A percentile compares a stretch with the other conserved stretches of the same genome.
These are phyloP conservation scores for Palythoa heliodiscus DNA, from an alignment of 92 coral and sea anemone species.

Conservation along the genomic window DNA sequence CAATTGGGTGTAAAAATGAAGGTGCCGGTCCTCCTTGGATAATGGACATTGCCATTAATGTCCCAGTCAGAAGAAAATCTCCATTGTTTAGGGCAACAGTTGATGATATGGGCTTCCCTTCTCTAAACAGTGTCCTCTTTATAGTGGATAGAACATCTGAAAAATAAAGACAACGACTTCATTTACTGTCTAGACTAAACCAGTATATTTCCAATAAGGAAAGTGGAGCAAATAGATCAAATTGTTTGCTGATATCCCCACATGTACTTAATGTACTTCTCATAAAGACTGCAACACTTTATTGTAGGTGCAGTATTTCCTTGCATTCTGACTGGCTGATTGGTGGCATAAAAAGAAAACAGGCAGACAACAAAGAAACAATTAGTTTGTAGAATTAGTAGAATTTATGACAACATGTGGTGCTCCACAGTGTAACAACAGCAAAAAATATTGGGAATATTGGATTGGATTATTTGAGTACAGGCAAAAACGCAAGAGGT, in stretches of 20 bases:
- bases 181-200: slow-evolving; percentile 28
- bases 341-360: slow-evolving; percentile 27
- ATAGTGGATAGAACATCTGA: slow-evolving; percentile 24
- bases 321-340: slow-evolving; percentile 34
- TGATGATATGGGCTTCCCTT: slow-evolving; percentile 35
- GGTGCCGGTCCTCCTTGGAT: slow-evolving; percentile 31
- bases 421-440: slow-evolving; percentile 33
- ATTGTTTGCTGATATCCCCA: slow-evolving; percentile 23
- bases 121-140: slow-evolving; percentile 32
- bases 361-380: slow-evolving; percentile 12
- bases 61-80: slow-evolving; percentile 32
- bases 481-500: slow-evolving; percentile 25
- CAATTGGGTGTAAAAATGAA: slow-evolving; percentile 29
- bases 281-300: slow-evolving; percentile 30
- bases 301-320: slow-evolving; percentile 37
- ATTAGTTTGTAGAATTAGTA: slow-evolving; percentile 32
- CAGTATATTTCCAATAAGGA: slow-evolving; percentile 26
- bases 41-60: slow-evolving; percentile 30
- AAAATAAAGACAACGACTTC: slow-evolving; percentile 26
- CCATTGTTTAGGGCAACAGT: slow-evolving; percentile 39
- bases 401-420: slow-evolving; percentile 32
- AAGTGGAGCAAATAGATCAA: slow-evolving; percentile 32
- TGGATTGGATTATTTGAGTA: slow-evolving; percentile 30
- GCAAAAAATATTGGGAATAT: slow-evolving; percentile 34
- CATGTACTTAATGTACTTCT: slow-evolving; percentile 21